Percentiles rank a stretch among this genome's conserved stretches.
Evolutionary conservation across 2,113 vertebrate genomes (phyloP).

Genomic region (Pardalotus punctatus): DNA sequence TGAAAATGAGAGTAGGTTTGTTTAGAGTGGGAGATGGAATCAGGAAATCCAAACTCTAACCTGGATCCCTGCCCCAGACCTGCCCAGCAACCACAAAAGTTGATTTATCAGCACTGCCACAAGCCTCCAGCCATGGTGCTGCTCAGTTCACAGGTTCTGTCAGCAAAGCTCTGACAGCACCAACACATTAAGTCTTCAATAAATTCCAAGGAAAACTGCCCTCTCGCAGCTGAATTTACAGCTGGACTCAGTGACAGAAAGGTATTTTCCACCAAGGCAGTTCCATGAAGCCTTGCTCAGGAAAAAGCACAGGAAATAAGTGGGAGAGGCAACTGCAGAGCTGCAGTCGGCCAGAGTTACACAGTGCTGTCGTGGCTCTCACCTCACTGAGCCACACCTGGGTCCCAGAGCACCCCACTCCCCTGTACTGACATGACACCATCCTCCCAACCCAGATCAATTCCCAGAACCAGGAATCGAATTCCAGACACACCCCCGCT

Average conservation of each 20-base stretch:
- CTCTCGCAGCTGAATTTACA: not conserved
- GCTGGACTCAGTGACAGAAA: accelerated
- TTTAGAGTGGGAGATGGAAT: not conserved
- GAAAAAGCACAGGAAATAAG: not conserved
- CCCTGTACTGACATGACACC: not conserved
- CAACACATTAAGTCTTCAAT: not conserved
- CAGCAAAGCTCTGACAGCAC: not conserved
- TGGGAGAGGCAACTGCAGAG: not conserved
- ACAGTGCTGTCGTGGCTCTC: constrained; percentile 8
- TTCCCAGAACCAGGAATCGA: not conserved
- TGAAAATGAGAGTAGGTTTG: not conserved
- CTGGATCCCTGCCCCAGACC: not conserved
- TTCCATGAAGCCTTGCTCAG: not conserved
- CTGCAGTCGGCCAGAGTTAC: not conserved
- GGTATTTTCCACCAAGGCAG: not conserved
- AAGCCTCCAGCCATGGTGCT: not conserved
- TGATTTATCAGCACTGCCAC: not conserved
- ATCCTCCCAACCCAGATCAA: not conserved
- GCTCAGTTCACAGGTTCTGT: not conserved
- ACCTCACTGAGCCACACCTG: not conserved
- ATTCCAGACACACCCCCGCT: not conserved
- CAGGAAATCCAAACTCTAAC: not conserved
- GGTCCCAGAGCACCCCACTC: not conserved
- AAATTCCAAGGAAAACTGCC: not conserved
- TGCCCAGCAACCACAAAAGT: not conserved